phyloP scores from a whole-genome alignment of 23 tunicate species.

The Phallusia fumigata region DNA sequence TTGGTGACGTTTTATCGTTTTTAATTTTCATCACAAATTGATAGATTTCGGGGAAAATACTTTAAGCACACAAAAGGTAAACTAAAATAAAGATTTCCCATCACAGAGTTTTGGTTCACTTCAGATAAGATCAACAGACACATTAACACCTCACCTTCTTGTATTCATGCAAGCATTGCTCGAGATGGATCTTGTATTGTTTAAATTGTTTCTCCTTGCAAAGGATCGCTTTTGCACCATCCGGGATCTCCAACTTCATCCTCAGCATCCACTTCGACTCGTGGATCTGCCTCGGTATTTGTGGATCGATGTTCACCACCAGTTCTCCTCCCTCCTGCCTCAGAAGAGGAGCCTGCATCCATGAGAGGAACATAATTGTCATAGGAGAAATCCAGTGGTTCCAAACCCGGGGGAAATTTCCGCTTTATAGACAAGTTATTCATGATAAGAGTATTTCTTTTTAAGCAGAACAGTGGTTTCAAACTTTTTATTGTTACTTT shows the following conservation, averaged over 20 bases:
- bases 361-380: not conserved
- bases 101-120: no score
- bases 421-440: no score
- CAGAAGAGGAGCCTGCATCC: conserved; percentile 39
- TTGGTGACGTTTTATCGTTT: no score
- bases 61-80: no score
- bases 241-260: conserved; percentile 84
- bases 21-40: no score
- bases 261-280: conserved; percentile 90
- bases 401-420: no score
- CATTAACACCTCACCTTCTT: conserved; percentile 48
- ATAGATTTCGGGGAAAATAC: no score
- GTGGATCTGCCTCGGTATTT: conserved; percentile 54
- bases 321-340: conserved; percentile 55
- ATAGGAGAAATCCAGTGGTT: not conserved
- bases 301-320: conserved; percentile 67
- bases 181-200: conserved; percentile 70
- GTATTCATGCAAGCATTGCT: conserved; percentile 82
- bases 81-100: no score
- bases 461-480: no score
- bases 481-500: no score
- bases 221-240: conserved; percentile 60
- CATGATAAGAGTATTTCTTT: no score
- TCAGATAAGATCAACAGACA: no score
- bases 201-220: conserved; percentile 68